Evolutionary conservation across 2,888 invertebrate species (phyloP), one percentile per base, ranked within the genome.

Genomic region (Idaea dimidiata): DNA sequence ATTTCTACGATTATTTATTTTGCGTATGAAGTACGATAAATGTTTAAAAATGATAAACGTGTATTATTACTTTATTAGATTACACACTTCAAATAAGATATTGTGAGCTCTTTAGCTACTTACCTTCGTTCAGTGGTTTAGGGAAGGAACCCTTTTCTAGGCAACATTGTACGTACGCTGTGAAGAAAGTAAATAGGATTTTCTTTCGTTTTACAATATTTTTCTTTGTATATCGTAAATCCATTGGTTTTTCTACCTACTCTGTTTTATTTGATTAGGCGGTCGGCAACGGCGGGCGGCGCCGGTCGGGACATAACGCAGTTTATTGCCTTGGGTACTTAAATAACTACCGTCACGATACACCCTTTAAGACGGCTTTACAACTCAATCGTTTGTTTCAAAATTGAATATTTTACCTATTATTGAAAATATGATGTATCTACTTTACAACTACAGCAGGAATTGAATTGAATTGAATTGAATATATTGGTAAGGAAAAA

Each of bases 211-310:
- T 43, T 43, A 43, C 43, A 43, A 43, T 43, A 43, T 43, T 43
- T 43, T 64, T 75, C 78, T 75, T 74, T 75, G 80, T 73, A 66
- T 73, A 73, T 80, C 82, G 84, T 86, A 84, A 84, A 85, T 85
- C 80, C 72, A 81, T 81, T 78, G 78, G 73, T 74, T 43, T 43
- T 43, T 81, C 77, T 80, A 69, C 70, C 77, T 80, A 69, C 71
- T 79, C 75, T 73, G 77, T 73, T 81, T 86, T 85, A 86, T 87
- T 87, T 85, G 84, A 87, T 87, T 85, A 85, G 76, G 76, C 72
- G 77, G 75, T 69, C 74, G 74, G 77, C 68, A 73, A 66, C 78
- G 80, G 80, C 81, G 81, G 72, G 66, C 78, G 80, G 80, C 81
- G 81, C 82, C 80, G 77, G 78, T 62, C 74, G 69, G 73, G 77